These are phyloP conservation scores for Brenthis daphne DNA, from an alignment of 2,888 invertebrate species.

Conservation along the genomic window DNA sequence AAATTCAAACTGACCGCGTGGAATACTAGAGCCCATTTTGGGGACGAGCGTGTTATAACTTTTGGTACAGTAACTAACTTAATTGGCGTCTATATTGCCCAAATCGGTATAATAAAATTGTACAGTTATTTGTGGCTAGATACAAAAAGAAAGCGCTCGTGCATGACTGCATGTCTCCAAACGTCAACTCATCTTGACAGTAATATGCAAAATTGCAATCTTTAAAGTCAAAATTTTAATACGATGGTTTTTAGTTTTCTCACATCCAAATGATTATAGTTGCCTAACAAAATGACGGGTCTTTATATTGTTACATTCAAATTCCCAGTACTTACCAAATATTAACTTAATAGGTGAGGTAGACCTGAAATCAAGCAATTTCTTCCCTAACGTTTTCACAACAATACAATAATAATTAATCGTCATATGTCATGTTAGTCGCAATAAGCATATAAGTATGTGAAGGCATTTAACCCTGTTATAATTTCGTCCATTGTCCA, in stretches of 20 bases:
- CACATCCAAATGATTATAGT: slow-evolving; percentile 21
- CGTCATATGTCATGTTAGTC: slow-evolving; percentile 72
- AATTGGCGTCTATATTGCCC: slow-evolving; percentile 50
- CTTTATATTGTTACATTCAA: slow-evolving; percentile 28
- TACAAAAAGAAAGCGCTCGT: slow-evolving; percentile 29
- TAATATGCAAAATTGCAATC: slow-evolving; percentile 9
- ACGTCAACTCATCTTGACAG: slow-evolving; percentile 23
- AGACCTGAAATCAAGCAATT: slow-evolving; percentile 32
- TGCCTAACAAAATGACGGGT: slow-evolving; percentile 23
- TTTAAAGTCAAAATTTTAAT: slow-evolving; percentile 11
- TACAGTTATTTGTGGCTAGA: slow-evolving; percentile 32
- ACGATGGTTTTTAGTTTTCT: slow-evolving; percentile 14
- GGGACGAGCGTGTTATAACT: slow-evolving; percentile 39
- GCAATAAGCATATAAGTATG: slow-evolving; percentile 77
- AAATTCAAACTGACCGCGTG: slow-evolving; percentile 64
- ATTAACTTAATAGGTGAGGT: slow-evolving; percentile 26
- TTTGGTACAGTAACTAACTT: slow-evolving; percentile 42
- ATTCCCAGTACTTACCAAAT: slow-evolving; percentile 45
- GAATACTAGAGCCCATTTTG: slow-evolving; percentile 58
- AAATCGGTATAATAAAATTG: slow-evolving; percentile 45
- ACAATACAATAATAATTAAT: slow-evolving; percentile 68
- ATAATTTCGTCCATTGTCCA: slow-evolving; percentile 80
- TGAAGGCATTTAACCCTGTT: slow-evolving; percentile 76
- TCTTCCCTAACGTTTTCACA: slow-evolving; percentile 42
- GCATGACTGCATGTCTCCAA: slow-evolving; percentile 24